These are phyloP conservation scores for Carassius auratus DNA, from an alignment of 2,113 vertebrate species.

Conservation along the genomic window DNA sequence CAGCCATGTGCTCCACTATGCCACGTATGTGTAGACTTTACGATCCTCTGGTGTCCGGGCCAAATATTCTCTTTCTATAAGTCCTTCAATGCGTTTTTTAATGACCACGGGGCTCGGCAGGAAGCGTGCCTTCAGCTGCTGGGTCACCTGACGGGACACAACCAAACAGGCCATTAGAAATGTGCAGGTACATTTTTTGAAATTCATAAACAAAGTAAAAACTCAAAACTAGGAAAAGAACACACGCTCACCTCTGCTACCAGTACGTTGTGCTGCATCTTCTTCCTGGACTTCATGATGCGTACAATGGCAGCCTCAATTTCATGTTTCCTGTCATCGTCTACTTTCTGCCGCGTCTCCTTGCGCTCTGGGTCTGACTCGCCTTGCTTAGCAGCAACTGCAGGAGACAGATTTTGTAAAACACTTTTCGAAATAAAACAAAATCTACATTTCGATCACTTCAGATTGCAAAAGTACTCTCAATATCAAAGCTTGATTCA, in stretches of 20 bases:
- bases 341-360: slow-evolving; percentile 96
- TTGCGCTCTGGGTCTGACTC: slow-evolving; percentile 95
- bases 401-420: slow-evolving; percentile 7
- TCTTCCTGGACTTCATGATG: slow-evolving; percentile 99
- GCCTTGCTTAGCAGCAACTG: slow-evolving; percentile 98
- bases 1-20: slow-evolving; percentile 58
- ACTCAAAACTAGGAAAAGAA: neutral
- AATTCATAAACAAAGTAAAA: too few relatives aligned
- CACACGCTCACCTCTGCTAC: slow-evolving; percentile 87
- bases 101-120: slow-evolving; percentile 97
- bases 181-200: neutral
- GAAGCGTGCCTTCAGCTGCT: slow-evolving; percentile 94
- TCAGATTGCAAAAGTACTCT: too few relatives aligned
- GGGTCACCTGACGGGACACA: slow-evolving; percentile 84
- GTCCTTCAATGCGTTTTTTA: slow-evolving; percentile 99
- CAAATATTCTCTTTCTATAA: slow-evolving; percentile 99
- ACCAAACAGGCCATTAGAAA: neutral
- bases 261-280: slow-evolving; percentile 97
- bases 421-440: neutral
- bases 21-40: slow-evolving; percentile 98
- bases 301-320: slow-evolving; percentile 98
- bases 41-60: slow-evolving; percentile 97
- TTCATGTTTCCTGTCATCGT: slow-evolving; percentile 97
- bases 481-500: too few relatives aligned
- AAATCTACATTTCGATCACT: too few relatives aligned